Base-by-base conservation (phyloP, 2,797 vertebrate species). In the Serranus cabrilla region DNA sequence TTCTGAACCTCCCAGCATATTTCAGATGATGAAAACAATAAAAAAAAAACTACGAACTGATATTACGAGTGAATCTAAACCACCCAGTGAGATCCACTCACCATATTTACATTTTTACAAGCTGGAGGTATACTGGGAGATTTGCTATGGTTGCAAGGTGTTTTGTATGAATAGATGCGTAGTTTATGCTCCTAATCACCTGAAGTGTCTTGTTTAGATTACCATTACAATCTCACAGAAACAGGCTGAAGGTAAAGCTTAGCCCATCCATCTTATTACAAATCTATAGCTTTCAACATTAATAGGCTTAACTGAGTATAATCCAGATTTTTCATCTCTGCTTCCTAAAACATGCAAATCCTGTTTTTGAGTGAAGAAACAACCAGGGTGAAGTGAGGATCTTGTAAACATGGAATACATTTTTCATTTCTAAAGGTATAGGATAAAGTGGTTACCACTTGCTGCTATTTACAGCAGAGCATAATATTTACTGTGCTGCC, bases 221-320 rank as follows among this genome's bases (percentile, higher is more conserved):
- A 60, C 37, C 56, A 88, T 87, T 83, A 66, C 82, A 87, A 87
- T 77, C 47, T 70, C 47, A 77, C 46, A 55, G 52, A 74, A 86
- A 74, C 70, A 86, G 42, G 58, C 66, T 79, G 63, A 84, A 57
- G 64, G 59, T 84, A 71, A 82, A 78, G 74, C 81, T 83, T 40
- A 80, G 66, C 78, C 71, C 80, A 86, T 81, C 78, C 82, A 89
- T 90, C 81, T 82, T 78, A 79, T 89, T 83, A 86, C 56, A 87
- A 67, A 85, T 87, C 74, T 81, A 74, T 81, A 84, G 74, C 74
- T 76, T 84, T 83, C 59, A 79, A 74, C 76, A 89, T 88, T 85
- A 91, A 91, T 85, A 78, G 82, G 86, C 81, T 91, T 91, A 91
- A 59, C 82, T 82, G 54, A 61, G 59, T 75, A 56, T 89, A 81